phyloP scores from a whole-genome alignment of 1,140 invertebrate genomes.

The Anastatus disparis region DNA sequence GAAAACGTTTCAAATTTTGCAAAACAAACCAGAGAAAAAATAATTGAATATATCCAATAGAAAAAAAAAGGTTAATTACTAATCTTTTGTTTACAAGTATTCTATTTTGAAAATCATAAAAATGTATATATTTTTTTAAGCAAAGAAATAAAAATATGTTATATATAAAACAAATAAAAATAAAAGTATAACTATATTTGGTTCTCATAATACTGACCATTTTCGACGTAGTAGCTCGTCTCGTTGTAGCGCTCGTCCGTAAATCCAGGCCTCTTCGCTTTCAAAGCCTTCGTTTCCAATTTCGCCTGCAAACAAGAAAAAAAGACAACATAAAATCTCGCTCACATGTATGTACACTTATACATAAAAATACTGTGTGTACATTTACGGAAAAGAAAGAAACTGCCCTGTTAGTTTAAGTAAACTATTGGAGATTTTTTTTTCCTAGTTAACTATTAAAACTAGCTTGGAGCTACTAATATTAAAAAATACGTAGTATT shows the following conservation, averaged over 20 bases:
- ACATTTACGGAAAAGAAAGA: not conserved
- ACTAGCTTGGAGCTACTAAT: no score
- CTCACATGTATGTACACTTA: not conserved
- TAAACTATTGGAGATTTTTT: constrained; percentile 37
- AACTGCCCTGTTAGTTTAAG: not conserved
- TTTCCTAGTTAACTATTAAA: no score
- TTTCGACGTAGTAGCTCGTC: constrained; percentile 96
- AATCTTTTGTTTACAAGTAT: no score
- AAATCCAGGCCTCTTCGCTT: constrained; percentile 91
- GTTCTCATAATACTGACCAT: constrained; percentile 77
- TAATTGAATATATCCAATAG: no score
- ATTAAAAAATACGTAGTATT: no score
- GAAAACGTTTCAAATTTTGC: no score
- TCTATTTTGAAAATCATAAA: no score
- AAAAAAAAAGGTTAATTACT: no score
- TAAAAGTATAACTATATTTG: not conserved
- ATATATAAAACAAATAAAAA: no score
- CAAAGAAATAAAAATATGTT: no score
- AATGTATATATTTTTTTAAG: no score
- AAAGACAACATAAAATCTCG: constrained; percentile 42
- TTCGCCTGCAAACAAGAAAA: constrained; percentile 88
- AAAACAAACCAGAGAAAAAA: no score
- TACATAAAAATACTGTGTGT: not conserved
- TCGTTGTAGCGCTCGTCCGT: constrained; percentile 93
- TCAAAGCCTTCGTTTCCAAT: constrained; percentile 91